phyloP scores from a whole-genome alignment of 1,140 invertebrate species.

The Macrobrachium rosenbergii region DNA sequence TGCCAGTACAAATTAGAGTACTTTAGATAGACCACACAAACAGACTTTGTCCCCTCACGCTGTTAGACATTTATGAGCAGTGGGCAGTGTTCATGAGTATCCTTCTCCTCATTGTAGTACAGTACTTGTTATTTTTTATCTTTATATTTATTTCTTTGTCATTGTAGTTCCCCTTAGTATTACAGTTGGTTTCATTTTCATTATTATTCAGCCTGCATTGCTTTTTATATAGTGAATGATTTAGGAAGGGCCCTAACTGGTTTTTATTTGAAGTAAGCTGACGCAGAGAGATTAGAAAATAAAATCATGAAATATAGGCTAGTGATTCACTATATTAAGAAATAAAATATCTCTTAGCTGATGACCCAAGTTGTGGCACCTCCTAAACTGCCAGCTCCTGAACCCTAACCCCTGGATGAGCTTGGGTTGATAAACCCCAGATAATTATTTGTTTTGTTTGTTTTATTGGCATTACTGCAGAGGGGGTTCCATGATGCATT shows the following conservation, averaged over 20 bases:
- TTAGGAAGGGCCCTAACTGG: slow-evolving; percentile 38
- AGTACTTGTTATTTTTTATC: slow-evolving; percentile 19
- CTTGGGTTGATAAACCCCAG: slow-evolving; percentile 41
- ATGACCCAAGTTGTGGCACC: slow-evolving; percentile 26
- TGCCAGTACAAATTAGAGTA: neutral
- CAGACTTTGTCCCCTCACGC: neutral
- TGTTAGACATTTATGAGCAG: slow-evolving; percentile 29
- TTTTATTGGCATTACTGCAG: slow-evolving; percentile 28
- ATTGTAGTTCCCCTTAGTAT: slow-evolving; percentile 39
- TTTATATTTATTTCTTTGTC: slow-evolving; percentile 14
- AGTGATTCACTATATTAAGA: too few species aligned
- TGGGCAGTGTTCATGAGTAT: slow-evolving; percentile 11
- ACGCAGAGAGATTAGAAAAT: too few species aligned
- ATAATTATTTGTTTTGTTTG: slow-evolving; percentile 15
- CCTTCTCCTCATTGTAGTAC: too few species aligned
- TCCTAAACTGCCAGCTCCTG: slow-evolving; percentile 28
- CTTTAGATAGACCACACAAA: neutral
- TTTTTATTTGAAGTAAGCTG: slow-evolving; percentile 8
- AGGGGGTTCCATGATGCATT: slow-evolving; percentile 26
- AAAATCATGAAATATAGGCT: too few species aligned
- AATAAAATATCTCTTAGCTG: too few species aligned
- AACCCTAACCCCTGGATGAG: slow-evolving; percentile 23
- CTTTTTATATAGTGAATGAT: slow-evolving; percentile 27
- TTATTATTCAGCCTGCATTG: slow-evolving; percentile 46
- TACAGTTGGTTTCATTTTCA: neutral